phyloP scores from a whole-genome alignment of 1,140 invertebrate species.

The Conopomorpha cramerella region DNA sequence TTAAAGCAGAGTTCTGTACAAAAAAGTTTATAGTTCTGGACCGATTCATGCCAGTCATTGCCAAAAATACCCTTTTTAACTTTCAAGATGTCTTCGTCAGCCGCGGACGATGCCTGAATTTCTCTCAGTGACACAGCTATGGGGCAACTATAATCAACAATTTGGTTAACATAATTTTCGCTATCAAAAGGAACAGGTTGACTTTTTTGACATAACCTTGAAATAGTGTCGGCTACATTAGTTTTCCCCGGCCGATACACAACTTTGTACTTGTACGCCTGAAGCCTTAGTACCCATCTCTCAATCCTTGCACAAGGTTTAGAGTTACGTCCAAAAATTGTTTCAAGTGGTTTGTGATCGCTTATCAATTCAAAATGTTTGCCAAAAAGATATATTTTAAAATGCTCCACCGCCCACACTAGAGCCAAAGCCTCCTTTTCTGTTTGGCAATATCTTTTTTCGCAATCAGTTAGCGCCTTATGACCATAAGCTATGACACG shows the following conservation, averaged over 20 bases:
- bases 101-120: background rate
- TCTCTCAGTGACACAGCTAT: constrained; percentile 1
- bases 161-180: constrained; percentile 1
- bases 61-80: constrained; percentile 3
- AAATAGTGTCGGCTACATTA: constrained; percentile 37
- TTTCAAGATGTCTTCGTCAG: constrained; percentile 1
- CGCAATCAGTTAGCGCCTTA: constrained; percentile 7
- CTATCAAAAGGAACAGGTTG: background rate
- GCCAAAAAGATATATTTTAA: constrained; percentile 6
- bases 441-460: constrained; percentile 11
- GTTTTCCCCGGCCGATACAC: constrained; percentile 26
- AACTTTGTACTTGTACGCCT: constrained; percentile 13
- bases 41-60: constrained; percentile 4
- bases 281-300: constrained; percentile 10
- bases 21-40: constrained; percentile 4
- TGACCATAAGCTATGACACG: constrained; percentile 9
- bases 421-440: constrained; percentile 17
- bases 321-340: constrained; percentile 5
- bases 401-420: constrained; percentile 6
- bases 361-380: constrained; percentile 17
- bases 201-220: constrained; percentile 10
- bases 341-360: constrained; percentile 18
- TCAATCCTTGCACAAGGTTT: constrained; percentile 15
- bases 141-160: constrained; percentile 2
- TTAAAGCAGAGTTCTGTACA: constrained; percentile 2